Base-by-base conservation (phyloP, 2,113 vertebrate species). In the Brachypodius melanocephalos region DNA sequence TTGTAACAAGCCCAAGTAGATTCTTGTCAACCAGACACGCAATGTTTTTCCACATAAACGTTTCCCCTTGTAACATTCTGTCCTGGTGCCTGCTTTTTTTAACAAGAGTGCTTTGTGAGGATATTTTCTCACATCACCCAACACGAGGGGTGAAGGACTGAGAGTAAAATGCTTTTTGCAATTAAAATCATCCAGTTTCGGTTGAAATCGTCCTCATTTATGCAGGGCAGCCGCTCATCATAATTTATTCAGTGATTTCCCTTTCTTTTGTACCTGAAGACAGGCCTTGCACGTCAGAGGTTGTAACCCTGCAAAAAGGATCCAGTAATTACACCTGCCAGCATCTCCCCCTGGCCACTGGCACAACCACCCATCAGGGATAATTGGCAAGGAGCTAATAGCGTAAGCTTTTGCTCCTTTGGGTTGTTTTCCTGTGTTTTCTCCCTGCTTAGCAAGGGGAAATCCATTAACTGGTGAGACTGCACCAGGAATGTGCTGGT, bases 301-400 rank as follows among this genome's bases (percentile, higher is more conserved):
- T 95, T 90, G 55, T 11, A 96, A 95, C 87, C 95, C 78, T 49
- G 38, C 89, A 46, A 93, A 93, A 89, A 96, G 68, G 43, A 95
- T 79, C 20, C 86, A 28, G 87, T 85, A 96, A 97, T 97, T 95
- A 96, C 85, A 97, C 82, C 79, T 95, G 96, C 94, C 82, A 90
- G 76, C 77, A 59, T 93, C 83, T 94, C 84, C 90, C 86, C 73
- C 48, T 66, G 94, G 93, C 90, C 84, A 52, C 72, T 6, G 67
- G 62, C 92, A 76, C 66, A 48, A 74, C 26, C 65, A 25, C 79
- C 95, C 85, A 65, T 82, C 91, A 79, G 29, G 73, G 58, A 67
- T 97, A 96, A 95, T 68, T 96, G 96, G 87, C 94, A 96, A 58
- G 38, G 8, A 46, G 73, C 38, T 95, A 94, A 95, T 85, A 38